Percentiles rank a stretch among this genome's conserved stretches.
These are phyloP conservation scores for Drosophila bocki DNA, from an alignment of 1,140 invertebrate species.

Conservation along the genomic window DNA sequence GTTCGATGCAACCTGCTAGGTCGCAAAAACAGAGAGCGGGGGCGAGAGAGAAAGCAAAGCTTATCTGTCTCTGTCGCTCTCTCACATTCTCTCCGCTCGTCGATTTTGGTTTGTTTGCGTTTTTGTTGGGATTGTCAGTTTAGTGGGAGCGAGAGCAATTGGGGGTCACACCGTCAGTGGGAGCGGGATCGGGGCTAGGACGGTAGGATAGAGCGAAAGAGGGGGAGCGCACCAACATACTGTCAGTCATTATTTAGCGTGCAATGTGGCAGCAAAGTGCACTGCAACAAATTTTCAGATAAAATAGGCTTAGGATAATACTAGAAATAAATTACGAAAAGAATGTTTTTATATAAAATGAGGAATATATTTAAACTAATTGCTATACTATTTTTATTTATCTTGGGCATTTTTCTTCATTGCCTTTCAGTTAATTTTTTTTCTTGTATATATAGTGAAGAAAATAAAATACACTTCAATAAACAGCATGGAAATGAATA, in stretches of 20 bases:
- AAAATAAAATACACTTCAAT: not conserved
- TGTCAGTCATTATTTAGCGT: conserved; percentile 82
- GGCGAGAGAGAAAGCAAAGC: conserved; percentile 1
- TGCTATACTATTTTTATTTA: too few relatives aligned
- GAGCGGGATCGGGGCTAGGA: not conserved
- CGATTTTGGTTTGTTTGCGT: conserved; percentile 64
- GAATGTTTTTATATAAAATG: too few relatives aligned
- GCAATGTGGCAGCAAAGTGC: conserved; percentile 48
- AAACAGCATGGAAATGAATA: not conserved
- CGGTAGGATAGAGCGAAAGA: not conserved
- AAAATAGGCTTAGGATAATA: not conserved
- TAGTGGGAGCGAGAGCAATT: conserved; percentile 74
- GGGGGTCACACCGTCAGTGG: conserved; percentile 61
- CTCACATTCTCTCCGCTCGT: conserved; percentile 17
- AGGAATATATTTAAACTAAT: too few relatives aligned
- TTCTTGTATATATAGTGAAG: not conserved
- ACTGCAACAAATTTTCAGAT: conserved; percentile 6
- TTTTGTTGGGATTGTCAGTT: conserved; percentile 75
- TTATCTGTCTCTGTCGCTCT: conserved; percentile 11
- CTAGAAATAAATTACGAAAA: not conserved
- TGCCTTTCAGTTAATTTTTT: too few relatives aligned
- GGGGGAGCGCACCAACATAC: conserved; percentile 67
- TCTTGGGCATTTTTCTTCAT: too few relatives aligned
- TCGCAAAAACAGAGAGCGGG: not conserved
- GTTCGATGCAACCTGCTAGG: conserved; percentile 77